Percentiles rank a stretch among this genome's conserved stretches.
These are phyloP conservation scores for Porites rus DNA, from an alignment of 92 coral and sea anemone species.

Conservation along the genomic window DNA sequence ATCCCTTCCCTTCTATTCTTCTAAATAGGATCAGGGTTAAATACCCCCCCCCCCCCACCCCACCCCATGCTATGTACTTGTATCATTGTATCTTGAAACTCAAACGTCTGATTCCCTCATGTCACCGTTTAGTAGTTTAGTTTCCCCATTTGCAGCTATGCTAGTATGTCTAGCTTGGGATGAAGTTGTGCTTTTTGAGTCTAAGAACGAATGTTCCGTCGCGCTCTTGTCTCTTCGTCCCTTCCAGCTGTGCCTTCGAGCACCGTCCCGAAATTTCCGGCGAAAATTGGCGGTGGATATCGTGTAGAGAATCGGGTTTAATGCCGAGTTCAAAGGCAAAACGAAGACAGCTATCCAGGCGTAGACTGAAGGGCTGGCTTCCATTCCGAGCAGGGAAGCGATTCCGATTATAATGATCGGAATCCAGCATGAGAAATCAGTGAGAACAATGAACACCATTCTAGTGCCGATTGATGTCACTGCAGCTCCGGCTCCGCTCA, in stretches of 20 bases:
- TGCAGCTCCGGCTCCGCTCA: slow-evolving; percentile 72
- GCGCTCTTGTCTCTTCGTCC: neutral
- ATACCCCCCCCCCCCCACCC: neutral
- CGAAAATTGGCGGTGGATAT: slow-evolving; percentile 93
- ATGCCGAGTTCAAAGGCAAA: slow-evolving; percentile 93
- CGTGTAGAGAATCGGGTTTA: slow-evolving; percentile 94
- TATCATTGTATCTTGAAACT: neutral
- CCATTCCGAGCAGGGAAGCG: slow-evolving; percentile 84
- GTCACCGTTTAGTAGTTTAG: slow-evolving; percentile 8
- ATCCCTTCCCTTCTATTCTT: too few species aligned
- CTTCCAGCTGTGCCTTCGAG: slow-evolving; percentile 32
- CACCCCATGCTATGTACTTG: too few species aligned
- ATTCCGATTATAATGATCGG: slow-evolving; percentile 92
- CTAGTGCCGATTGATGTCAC: slow-evolving; percentile 84
- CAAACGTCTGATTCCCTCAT: slow-evolving; percentile 24
- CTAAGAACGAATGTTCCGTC: slow-evolving; percentile 22
- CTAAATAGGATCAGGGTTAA: neutral
- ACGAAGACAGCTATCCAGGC: slow-evolving; percentile 99
- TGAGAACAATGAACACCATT: slow-evolving; percentile 93
- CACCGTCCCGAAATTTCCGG: slow-evolving; percentile 63
- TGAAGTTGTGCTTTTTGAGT: neutral
- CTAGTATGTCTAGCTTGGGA: neutral
- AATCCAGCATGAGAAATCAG: slow-evolving; percentile 96
- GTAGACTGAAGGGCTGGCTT: slow-evolving; percentile 83
- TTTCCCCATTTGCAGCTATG: neutral